phyloP scores from a whole-genome alignment of 2,797 vertebrate genomes.

The Allobates femoralis region DNA sequence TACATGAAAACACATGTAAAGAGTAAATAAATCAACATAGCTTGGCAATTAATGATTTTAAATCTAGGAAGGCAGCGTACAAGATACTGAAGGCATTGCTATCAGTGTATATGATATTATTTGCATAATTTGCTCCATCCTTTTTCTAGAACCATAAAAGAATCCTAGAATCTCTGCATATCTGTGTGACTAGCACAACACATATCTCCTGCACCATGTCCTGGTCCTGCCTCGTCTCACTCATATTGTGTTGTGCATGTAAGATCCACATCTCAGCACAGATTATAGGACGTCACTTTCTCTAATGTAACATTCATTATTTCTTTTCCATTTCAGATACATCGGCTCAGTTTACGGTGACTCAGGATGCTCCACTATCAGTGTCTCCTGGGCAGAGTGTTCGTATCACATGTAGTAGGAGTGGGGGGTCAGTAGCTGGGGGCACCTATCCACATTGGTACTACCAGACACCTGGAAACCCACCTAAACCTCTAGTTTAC shows the following conservation, averaged over 20 bases:
- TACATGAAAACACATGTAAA: neutral
- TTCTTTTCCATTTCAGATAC: slow-evolving; percentile 36
- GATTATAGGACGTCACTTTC: neutral
- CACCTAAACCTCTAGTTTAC: neutral
- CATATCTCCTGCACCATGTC: slow-evolving; percentile 5
- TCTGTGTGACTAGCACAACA: neutral
- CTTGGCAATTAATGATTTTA: neutral
- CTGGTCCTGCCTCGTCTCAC: neutral
- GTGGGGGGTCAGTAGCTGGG: slow-evolving; percentile 4
- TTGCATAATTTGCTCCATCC: neutral
- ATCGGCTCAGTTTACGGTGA: slow-evolving; percentile 40
- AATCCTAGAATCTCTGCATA: neutral
- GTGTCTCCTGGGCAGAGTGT: neutral
- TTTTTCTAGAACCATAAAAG: neutral
- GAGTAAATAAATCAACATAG: neutral
- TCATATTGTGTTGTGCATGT: neutral
- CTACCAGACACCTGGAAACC: slow-evolving; percentile 24
- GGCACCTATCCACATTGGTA: slow-evolving; percentile 12
- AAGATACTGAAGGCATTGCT: neutral
- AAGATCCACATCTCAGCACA: slow-evolving; percentile 4
- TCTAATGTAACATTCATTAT: neutral
- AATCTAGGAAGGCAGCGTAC: too few relatives aligned
- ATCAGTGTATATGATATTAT: neutral
- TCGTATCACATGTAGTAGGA: slow-evolving; percentile 18
- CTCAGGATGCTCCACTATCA: neutral